These are phyloP conservation scores for Megaceryle torquata DNA, from an alignment of 2,113 vertebrate genomes.

Conservation along the genomic window DNA sequence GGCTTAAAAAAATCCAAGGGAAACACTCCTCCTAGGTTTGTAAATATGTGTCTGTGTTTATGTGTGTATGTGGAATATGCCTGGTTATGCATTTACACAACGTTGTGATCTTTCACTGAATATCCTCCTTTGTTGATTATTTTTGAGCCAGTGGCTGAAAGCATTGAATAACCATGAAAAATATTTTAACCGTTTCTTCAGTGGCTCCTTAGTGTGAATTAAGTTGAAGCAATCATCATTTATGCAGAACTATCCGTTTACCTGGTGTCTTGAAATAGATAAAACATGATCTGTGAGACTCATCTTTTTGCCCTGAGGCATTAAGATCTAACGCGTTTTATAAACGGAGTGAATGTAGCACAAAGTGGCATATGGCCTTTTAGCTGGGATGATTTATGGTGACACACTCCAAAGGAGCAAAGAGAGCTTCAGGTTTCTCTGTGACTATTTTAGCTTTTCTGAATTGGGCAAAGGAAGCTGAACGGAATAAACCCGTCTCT, in stretches of 20 bases:
- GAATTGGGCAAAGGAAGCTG: background rate
- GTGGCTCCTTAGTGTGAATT: background rate
- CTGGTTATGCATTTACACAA: background rate
- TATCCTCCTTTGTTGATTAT: background rate
- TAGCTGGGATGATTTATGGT: constrained; percentile 19
- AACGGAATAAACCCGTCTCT: background rate
- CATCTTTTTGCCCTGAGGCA: background rate
- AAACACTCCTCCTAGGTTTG: background rate
- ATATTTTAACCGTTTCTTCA: background rate
- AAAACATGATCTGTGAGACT: background rate
- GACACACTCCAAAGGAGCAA: constrained; percentile 18
- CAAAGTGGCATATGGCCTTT: constrained; percentile 28
- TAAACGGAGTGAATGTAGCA: constrained; percentile 14
- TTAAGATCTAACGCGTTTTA: background rate
- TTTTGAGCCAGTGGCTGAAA: background rate
- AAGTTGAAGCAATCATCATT: background rate
- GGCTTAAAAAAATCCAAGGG: background rate
- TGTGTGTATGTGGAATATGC: background rate
- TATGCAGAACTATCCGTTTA: background rate
- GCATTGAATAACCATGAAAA: background rate
- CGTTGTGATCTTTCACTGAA: background rate
- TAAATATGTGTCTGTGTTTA: background rate
- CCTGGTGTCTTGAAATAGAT: constrained; percentile 22
- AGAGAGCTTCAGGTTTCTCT: constrained; percentile 8
- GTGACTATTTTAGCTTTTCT: background rate